phyloP scores from a whole-genome alignment of 2,113 vertebrate genomes.

The Tragelaphus strepsiceros region DNA sequence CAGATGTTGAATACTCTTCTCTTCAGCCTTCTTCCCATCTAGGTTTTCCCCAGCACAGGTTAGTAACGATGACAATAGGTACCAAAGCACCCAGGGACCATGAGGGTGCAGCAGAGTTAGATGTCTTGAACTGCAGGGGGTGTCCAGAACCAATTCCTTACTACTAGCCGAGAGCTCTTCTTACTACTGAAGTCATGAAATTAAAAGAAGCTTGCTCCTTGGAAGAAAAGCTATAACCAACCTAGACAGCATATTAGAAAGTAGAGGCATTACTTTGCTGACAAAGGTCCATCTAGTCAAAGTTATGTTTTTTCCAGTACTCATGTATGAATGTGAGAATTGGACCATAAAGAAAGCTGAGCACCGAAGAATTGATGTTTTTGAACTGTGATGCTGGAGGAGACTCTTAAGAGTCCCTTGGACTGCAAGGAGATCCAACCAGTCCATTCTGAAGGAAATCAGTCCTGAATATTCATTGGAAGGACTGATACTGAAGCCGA shows the following conservation, averaged over 20 bases:
- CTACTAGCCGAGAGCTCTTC: neutral
- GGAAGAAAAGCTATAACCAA: neutral
- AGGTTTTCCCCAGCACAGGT: neutral
- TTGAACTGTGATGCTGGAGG: neutral
- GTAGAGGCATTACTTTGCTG: neutral
- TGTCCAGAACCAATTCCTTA: neutral
- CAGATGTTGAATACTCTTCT: neutral
- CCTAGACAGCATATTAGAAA: neutral
- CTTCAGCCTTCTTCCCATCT: neutral
- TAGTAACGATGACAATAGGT: neutral
- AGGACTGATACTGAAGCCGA: neutral
- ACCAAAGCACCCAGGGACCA: neutral
- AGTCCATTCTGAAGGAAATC: neutral
- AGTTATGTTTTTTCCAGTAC: neutral
- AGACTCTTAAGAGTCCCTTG: neutral
- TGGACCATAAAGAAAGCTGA: neutral
- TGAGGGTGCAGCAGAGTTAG: neutral
- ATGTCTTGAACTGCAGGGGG: too few species aligned
- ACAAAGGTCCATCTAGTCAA: neutral
- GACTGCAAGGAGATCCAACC: neutral
- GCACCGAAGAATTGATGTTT: neutral
- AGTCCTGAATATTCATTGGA: neutral
- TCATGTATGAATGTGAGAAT: neutral
- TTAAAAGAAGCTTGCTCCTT: neutral
- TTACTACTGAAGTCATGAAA: neutral